phyloP scores from a whole-genome alignment of 1,140 invertebrate species.

The Penaeus vannamei region DNA sequence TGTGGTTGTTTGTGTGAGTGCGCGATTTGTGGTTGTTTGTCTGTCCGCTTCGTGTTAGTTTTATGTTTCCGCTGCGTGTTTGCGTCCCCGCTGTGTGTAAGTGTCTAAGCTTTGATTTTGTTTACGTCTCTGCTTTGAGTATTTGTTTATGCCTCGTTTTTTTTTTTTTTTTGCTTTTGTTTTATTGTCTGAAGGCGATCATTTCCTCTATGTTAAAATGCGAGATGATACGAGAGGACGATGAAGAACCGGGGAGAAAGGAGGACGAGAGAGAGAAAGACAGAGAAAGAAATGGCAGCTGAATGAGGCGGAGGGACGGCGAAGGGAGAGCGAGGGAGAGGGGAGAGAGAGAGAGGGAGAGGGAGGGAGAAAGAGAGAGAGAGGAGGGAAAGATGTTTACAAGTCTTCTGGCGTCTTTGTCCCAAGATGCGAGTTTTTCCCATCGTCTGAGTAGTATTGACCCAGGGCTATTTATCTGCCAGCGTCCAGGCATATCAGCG shows the following conservation, averaged over 20 bases:
- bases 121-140: no score
- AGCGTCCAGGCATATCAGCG: constrained; percentile 50
- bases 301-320: neutral
- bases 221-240: no score
- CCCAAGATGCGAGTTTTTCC: constrained; percentile 4
- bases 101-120: no score
- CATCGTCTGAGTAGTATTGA: constrained; percentile 44
- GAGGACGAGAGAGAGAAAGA: constrained; percentile 22
- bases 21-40: no score
- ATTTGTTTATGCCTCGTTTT: no score
- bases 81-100: no score
- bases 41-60: no score
- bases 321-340: neutral
- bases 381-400: neutral
- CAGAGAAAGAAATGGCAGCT: constrained; percentile 4
- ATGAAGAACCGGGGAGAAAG: neutral
- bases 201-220: no score
- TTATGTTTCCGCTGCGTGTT: no score
- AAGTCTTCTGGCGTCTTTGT: constrained; percentile 22
- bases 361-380: neutral
- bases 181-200: no score
- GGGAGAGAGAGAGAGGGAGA: neutral
- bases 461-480: constrained; percentile 43
- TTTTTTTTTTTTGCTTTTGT: no score
- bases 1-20: no score